These are phyloP conservation scores for Phalacrocorax brasilianus DNA, from an alignment of 2,113 vertebrate genomes.

Conservation along the genomic window DNA sequence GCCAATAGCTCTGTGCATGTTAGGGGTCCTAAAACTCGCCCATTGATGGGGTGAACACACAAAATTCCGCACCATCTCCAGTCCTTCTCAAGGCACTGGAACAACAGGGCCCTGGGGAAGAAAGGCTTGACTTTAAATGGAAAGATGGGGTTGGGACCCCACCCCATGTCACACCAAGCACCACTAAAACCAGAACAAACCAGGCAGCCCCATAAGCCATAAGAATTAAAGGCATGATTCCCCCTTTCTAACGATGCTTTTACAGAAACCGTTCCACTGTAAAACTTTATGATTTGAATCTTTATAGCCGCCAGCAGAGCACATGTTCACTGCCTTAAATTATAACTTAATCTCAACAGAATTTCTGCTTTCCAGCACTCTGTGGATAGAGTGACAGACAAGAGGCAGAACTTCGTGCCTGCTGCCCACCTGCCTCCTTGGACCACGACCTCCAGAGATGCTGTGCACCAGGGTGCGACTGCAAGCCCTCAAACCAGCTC, in stretches of 20 bases:
- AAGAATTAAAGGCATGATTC: constrained; percentile 83
- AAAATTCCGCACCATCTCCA: background rate
- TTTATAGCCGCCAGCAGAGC: constrained; percentile 83
- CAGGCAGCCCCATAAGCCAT: constrained; percentile 77
- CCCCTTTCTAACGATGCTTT: constrained; percentile 82
- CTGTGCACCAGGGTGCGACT: too few relatives aligned
- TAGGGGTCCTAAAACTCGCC: background rate
- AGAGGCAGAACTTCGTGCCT: background rate
- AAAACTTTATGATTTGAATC: constrained; percentile 88
- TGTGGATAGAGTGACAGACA: constrained; percentile 51
- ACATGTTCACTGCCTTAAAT: constrained; percentile 84
- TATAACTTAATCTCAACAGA: constrained; percentile 81
- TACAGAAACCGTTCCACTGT: constrained; percentile 85
- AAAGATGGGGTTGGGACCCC: constrained; percentile 33
- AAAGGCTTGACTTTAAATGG: constrained; percentile 58
- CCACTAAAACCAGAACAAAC: constrained; percentile 73
- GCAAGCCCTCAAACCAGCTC: background rate
- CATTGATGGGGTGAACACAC: background rate
- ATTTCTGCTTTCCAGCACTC: constrained; percentile 65
- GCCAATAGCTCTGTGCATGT: background rate
- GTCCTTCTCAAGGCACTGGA: background rate
- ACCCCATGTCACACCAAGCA: constrained; percentile 59
- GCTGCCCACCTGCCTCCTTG: too few relatives aligned
- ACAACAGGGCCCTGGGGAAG: background rate
- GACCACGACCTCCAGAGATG: too few relatives aligned